Base-by-base conservation (phyloP, 2,888 invertebrate genomes). In the Holacanthella duospinosa region DNA sequence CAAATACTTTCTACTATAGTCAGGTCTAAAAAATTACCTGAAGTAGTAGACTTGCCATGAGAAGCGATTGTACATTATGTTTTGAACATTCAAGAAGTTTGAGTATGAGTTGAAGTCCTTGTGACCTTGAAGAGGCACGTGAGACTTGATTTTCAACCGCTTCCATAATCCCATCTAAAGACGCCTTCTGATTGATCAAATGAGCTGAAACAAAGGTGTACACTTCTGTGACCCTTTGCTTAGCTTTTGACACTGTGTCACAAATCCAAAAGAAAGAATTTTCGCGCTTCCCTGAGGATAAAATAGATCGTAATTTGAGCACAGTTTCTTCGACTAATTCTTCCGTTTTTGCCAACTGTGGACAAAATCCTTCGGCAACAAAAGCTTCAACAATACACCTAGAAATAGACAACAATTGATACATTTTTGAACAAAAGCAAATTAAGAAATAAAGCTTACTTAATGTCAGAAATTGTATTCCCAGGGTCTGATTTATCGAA, bases 251-350 rank as follows among this genome's bases (percentile, higher is more conserved):
- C 16, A 36, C 6, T 12, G 9, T 36, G 36, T 36, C 36, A 36
- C 36, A 36, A 12, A 6, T 6, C 36, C 36, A 36, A 59, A 24
- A 43, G 44, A 0, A 58, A 36, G 4, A 59, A 60, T 36, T 57
- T 36, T 1, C 29, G 43, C 36, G 63, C 59, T 29, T 62, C 59
- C 3, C 36, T 1, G 62, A 58, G 16, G 16, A 6, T 16, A 63
- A 27, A 12, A 64, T 60, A 44, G 48, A 60, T 28, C 55, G 55
- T 54, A 60, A 61, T 29, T 66, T 66, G 1, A 43, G 24, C 36
- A 62, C 56, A 4, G 64, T 64, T 59, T 66, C 66, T 54, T 64
- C 61, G 24, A 66, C 61, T 4, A 65, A 54, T 21, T 66, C 66
- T 24, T 63, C 63, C 1, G 64, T 55, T 6, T 61, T 57, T 0